phyloP scores from a whole-genome alignment of 2,888 invertebrate genomes.

The Xylota sylvarum region DNA sequence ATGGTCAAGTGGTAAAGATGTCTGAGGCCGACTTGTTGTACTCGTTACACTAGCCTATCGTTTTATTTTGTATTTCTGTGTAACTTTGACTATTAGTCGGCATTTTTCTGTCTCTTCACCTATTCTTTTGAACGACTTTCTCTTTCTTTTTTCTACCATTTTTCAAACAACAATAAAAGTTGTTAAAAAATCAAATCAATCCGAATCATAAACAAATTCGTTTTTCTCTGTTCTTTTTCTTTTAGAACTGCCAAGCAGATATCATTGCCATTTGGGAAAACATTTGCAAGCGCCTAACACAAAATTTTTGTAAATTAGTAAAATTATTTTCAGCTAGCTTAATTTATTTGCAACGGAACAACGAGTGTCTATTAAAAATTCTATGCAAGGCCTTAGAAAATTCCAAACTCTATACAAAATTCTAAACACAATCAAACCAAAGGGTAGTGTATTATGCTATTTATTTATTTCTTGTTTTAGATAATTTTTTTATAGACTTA shows the following conservation, averaged over 20 bases:
- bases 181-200: slow-evolving; percentile 3
- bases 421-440: slow-evolving; percentile 30
- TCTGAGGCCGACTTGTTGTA: too few species aligned
- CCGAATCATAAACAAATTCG: slow-evolving; percentile 31
- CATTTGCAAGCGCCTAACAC: slow-evolving; percentile 80
- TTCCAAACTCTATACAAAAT: neutral
- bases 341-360: slow-evolving; percentile 14
- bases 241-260: slow-evolving; percentile 80
- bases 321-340: slow-evolving; percentile 11
- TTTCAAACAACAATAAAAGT: neutral
- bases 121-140: too few species aligned
- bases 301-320: slow-evolving; percentile 6
- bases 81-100: too few species aligned
- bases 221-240: slow-evolving; percentile 69
- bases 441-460: slow-evolving; percentile 36
- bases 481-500: slow-evolving; percentile 14
- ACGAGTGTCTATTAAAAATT: neutral
- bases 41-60: too few species aligned
- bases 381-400: slow-evolving; percentile 8
- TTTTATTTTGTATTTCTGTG: too few species aligned
- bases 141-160: neutral
- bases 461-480: slow-evolving; percentile 26
- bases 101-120: too few species aligned
- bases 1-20: too few species aligned
- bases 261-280: slow-evolving; percentile 80